These are phyloP conservation scores for Neodiprion fabricii DNA, from an alignment of 1,140 invertebrate species.

Conservation along the genomic window DNA sequence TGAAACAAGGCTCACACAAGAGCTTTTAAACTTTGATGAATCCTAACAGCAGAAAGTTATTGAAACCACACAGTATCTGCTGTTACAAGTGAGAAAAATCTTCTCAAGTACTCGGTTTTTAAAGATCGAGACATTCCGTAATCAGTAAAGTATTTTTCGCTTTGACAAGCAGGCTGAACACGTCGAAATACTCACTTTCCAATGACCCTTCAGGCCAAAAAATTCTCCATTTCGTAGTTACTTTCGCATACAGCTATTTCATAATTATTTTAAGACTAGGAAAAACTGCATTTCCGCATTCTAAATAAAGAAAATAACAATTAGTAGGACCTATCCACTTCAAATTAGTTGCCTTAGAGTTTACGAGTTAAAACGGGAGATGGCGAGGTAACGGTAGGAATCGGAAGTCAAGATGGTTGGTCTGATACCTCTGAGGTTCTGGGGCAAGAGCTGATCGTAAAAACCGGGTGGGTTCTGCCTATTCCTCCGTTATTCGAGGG, in stretches of 20 bases:
- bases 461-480: slow-evolving; percentile 9
- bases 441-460: slow-evolving; percentile 29
- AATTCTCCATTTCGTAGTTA: too few relatives aligned
- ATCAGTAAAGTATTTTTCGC: too few relatives aligned
- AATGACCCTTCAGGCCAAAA: too few relatives aligned
- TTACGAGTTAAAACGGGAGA: slow-evolving; percentile 5
- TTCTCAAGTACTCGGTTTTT: too few relatives aligned
- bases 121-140: too few relatives aligned
- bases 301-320: too few relatives aligned
- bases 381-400: neutral
- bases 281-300: too few relatives aligned
- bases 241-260: too few relatives aligned
- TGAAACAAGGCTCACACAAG: neutral
- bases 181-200: too few relatives aligned
- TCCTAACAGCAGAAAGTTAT: neutral
- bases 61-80: neutral
- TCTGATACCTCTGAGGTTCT: neutral
- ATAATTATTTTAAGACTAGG: too few relatives aligned
- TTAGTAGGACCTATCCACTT: neutral
- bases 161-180: too few relatives aligned
- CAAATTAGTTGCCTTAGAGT: slow-evolving; percentile 20
- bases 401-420: neutral
- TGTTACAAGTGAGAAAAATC: too few relatives aligned
- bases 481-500: slow-evolving; percentile 19
- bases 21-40: neutral